Conservation (phyloP, 2,113 vertebrate species). For the Urocitellus parryii region DNA sequence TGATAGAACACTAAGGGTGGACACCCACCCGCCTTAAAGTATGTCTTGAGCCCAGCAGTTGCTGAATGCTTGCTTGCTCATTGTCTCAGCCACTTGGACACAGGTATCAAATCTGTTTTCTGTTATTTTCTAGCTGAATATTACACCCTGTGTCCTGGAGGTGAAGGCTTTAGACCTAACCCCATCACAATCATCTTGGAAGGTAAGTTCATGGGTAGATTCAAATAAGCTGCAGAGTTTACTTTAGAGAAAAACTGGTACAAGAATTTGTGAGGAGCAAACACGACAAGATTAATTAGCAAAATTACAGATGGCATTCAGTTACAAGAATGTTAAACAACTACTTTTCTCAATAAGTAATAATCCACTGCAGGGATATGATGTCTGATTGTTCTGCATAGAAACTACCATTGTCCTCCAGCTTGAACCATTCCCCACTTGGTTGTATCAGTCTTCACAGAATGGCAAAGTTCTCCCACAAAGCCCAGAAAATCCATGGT, state of each 20-base stretch:
- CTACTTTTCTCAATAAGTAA: not conserved
- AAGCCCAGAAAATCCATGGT: not conserved
- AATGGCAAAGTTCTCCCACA: not conserved
- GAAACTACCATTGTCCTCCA: not conserved
- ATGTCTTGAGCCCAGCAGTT: not conserved
- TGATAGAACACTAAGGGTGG: not conserved
- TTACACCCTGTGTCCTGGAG: conserved; percentile 92
- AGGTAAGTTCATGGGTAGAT: conserved; percentile 84
- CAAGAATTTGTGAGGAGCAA: not conserved
- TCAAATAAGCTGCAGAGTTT: not conserved
- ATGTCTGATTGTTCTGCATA: not conserved
- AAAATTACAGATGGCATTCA: not conserved
- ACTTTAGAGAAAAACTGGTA: not conserved
- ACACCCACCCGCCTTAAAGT: too few species aligned
- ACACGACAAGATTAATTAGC: not conserved
- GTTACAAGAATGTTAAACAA: not conserved
- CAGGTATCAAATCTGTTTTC: conserved; percentile 8
- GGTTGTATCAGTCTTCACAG: not conserved
- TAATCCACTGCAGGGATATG: too few species aligned
- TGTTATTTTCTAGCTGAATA: conserved; percentile 89
- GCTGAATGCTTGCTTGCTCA: not conserved
- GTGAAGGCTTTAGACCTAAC: conserved; percentile 93
- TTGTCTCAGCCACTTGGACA: not conserved
- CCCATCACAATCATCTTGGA: conserved; percentile 93
- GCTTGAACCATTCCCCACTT: not conserved